phyloP scores from a whole-genome alignment of 2,113 vertebrate genomes.

The Xenopus tropicalis region UCB_Xtro_10.0 CM004444.2:75368001-75368500 shows the following conservation, averaged over 20 bases:
- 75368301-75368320: too few relatives aligned
- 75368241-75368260: background rate
- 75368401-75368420: too few relatives aligned
- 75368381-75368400: too few relatives aligned
- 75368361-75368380: too few relatives aligned
- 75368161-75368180: conserved; percentile 39
- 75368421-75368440: too few relatives aligned
- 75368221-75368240: background rate
- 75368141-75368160: conserved; percentile 4
- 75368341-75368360: too few relatives aligned
- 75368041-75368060: conserved; percentile 34
- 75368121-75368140: conserved; percentile 44
- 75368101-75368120: conserved; percentile 43
- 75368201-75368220: conserved; percentile 8
- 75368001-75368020: conserved; percentile 1
- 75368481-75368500: too few relatives aligned
- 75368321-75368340: too few relatives aligned
- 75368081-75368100: conserved; percentile 37
- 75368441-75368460: too few relatives aligned
- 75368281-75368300: background rate
- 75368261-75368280: background rate
- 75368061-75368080: conserved; percentile 38
- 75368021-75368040: conserved; percentile 26
- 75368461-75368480: too few relatives aligned
- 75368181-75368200: conserved; percentile 23